Evolutionary conservation across 2,113 vertebrate species (phyloP), one percentile per base, ranked within the genome.

Genomic region (Brienomyrus brachyistius): DNA sequence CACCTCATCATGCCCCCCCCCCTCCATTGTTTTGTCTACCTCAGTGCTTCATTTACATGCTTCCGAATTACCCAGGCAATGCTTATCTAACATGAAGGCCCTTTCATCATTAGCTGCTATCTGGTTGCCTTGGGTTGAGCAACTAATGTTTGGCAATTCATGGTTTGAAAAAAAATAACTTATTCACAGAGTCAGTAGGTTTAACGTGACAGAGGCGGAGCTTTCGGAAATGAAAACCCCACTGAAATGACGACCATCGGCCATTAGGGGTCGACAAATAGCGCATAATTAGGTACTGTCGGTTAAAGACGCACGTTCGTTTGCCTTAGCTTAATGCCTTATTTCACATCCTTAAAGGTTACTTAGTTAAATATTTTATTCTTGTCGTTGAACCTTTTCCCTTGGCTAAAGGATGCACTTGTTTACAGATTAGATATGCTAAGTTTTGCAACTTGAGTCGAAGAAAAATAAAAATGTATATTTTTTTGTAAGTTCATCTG

Each of bases 11-110:
- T 83, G 3, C 21, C 80, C 40, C 66, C 48, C 35, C 74, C 17
- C 48, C 35, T 51, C 17, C 5, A 40, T 59, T 89, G 80, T 89
- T 89, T 89, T 59, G 88, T 89, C 88, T 89, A 47, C 85, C 51
- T 59, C 35, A 23, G 10, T 89, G 31, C n/a, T 8, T 48, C 21
- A 48, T 89, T 88, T 10, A 88, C 56, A 59, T 48, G 54, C 56
- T 88, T 21, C 21, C 11, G 4, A 31, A 43, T 70, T 47, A 31
- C 23, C 21, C 40, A 70, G 17, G 19, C 23, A 48, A 23, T 21
- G 13, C 56, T n/a, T 48, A 43, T 23, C 40, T 47, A 48, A 45
- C 54, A 40, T 84, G 21, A 47, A 48, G 21, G 82, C 43, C 43
- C 45, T 84, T 84, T 84, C 45, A 47, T 84, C 19, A 48, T 45